phyloP scores from a whole-genome alignment of 2,888 invertebrate species.

The Coelopa pilipes region DNA sequence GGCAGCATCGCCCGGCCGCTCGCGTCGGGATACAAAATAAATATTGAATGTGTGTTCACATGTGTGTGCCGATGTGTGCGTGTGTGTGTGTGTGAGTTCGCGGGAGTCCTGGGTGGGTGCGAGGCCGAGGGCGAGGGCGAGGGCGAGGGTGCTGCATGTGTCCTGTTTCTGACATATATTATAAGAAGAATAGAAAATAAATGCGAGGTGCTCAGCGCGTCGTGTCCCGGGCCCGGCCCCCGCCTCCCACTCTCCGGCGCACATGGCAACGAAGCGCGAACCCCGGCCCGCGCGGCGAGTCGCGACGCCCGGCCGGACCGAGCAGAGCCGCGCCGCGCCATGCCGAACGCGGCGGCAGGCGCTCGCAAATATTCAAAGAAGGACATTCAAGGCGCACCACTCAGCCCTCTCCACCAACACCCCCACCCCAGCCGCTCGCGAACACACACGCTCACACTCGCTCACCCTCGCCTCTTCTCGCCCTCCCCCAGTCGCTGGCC shows the following conservation, averaged over 20 bases:
- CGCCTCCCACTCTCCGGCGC: conserved; percentile 45
- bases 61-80: conserved; percentile 21
- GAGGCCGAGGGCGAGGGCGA: background rate
- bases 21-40: conserved; percentile 59
- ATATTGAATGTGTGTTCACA: conserved; percentile 52
- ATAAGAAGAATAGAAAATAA: conserved; percentile 63
- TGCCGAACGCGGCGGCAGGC: conserved; percentile 55
- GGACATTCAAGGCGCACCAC: conserved; percentile 59
- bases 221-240: conserved; percentile 38
- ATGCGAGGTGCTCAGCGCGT: conserved; percentile 60
- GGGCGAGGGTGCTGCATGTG: conserved; percentile 40
- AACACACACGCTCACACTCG: too few species aligned
- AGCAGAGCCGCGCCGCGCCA: conserved; percentile 48
- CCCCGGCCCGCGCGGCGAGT: background rate
- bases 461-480: background rate
- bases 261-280: conserved; percentile 48
- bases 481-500: conserved; percentile 39
- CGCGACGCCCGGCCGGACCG: background rate
- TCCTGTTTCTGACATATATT: conserved; percentile 64
- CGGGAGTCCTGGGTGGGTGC: background rate
- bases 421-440: conserved; percentile 27
- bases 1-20: conserved; percentile 40
- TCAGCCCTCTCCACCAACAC: conserved; percentile 43
- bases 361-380: conserved; percentile 61
- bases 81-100: conserved; percentile 21